Conservation (phyloP, 2,888 invertebrate species). For the Caradrina kadenii region DNA sequence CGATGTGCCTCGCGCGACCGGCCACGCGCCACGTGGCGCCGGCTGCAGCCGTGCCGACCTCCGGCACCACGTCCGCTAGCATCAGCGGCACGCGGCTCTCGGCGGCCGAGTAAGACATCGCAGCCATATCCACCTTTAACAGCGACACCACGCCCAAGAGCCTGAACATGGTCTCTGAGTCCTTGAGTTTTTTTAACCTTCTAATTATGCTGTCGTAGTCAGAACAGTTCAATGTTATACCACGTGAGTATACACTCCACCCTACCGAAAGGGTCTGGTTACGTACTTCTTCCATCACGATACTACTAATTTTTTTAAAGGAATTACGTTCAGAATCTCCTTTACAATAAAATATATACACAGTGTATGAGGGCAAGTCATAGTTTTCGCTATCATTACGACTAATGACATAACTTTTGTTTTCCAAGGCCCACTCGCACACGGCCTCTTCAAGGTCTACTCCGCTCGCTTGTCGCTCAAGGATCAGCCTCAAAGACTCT, state of each 20-base stretch:
- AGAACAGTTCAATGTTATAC: conserved; percentile 1
- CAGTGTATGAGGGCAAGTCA: neutral
- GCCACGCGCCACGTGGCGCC: conserved; percentile 8
- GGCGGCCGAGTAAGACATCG: conserved; percentile 26
- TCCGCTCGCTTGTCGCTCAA: conserved; percentile 17
- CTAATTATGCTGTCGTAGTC: neutral
- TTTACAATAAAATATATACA: conserved; percentile 40
- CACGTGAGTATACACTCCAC: accelerated
- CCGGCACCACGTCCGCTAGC: conserved; percentile 48
- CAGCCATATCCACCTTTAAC: conserved; percentile 11
- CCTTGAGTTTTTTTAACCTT: neutral
- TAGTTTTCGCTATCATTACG: neutral
- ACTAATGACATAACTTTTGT: neutral
- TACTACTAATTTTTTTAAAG: neutral
- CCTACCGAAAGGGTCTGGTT: neutral
- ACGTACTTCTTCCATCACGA: neutral
- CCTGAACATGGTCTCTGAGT: too few species aligned
- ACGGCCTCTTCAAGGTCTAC: conserved; percentile 21
- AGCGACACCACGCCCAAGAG: conserved; percentile 34
- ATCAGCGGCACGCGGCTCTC: conserved; percentile 45
- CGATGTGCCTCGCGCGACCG: conserved; percentile 45
- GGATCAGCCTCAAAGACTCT: conserved; percentile 19
- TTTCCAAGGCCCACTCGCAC: conserved; percentile 13
- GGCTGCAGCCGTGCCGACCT: neutral
- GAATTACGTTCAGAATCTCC: conserved; percentile 31